Base-by-base conservation (phyloP, 2,888 invertebrate species). In the Tipula unca region DNA sequence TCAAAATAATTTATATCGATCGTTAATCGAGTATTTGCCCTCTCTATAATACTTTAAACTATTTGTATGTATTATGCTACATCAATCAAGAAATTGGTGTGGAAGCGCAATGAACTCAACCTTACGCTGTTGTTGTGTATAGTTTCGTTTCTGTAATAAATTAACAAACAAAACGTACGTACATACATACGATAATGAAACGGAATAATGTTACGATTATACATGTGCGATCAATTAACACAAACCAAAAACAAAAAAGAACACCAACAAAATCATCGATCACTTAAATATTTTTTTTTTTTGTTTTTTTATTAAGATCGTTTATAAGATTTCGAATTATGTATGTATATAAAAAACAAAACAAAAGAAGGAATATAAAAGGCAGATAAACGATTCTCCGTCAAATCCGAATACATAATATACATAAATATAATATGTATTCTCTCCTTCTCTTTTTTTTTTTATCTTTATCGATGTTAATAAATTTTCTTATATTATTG, bases 141-240 rank as follows among this genome's bases (percentile, higher is more conserved):
- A n/a, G 2, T 69, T 25, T 25, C 25, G 10, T 6, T n/a, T n/a
- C n/a, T 17, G 17, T 8, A 17, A 48, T 48, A 48, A 1, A 10
- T 17, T 17, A 48, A 48, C 48, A 17, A 48, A 48, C 17, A 48
- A 3, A 42, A 48, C 48, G 3, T n/a, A n/a, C 69, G 25, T 69
- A 69, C 10, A 25, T 69, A 69, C 25, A 69, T 25, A 69, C 25
- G 20, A 25, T 25, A 69, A 25, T 69, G 69, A 69, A 69, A 69
- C 69, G 69, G 25, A 69, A 69, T 69, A 69, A 25, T 69, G 14
- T 69, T 69, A 25, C 69, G 20, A 25, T 25, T 69, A 25, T 69
- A 69, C 69, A 69, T 69, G 69, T 69, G 69, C 69, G 69, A 69
- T 69, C 69, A 69, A 69, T 69, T 69, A 69, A 69, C 69, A 69